These are phyloP conservation scores for Progne subis DNA, from an alignment of 2,113 vertebrate species.

Conservation along the genomic window DNA sequence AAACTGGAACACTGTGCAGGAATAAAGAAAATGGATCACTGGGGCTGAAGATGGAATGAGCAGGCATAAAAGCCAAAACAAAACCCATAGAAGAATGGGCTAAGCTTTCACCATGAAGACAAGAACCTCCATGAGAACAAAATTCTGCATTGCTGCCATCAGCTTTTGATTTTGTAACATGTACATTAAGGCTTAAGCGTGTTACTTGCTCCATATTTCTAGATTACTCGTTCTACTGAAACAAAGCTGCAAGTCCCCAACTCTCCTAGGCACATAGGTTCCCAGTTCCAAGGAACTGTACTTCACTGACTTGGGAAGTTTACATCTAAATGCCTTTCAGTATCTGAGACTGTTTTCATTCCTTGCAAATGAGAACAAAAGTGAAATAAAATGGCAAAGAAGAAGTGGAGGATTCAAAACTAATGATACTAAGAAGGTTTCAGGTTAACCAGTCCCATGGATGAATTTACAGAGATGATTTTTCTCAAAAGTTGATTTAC, in stretches of 20 bases:
- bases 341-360: neutral
- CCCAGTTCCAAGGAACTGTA: neutral
- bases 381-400: neutral
- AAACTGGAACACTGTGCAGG: neutral
- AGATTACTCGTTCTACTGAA: neutral
- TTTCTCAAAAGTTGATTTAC: neutral
- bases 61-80: neutral
- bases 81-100: rapidly evolving
- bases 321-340: neutral
- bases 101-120: neutral
- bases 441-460: neutral
- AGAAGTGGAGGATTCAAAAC: neutral
- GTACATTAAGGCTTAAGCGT: neutral
- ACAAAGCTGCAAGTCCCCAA: neutral
- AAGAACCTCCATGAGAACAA: neutral
- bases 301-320: neutral
- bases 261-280: neutral
- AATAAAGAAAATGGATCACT: neutral
- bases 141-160: neutral
- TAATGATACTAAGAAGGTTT: neutral
- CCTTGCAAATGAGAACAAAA: neutral
- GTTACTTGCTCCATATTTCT: neutral
- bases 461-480: neutral
- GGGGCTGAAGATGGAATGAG: neutral
- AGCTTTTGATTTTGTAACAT: neutral